Conservation (phyloP, 1,140 invertebrate genomes). For the Berghia stephanieae region DNA sequence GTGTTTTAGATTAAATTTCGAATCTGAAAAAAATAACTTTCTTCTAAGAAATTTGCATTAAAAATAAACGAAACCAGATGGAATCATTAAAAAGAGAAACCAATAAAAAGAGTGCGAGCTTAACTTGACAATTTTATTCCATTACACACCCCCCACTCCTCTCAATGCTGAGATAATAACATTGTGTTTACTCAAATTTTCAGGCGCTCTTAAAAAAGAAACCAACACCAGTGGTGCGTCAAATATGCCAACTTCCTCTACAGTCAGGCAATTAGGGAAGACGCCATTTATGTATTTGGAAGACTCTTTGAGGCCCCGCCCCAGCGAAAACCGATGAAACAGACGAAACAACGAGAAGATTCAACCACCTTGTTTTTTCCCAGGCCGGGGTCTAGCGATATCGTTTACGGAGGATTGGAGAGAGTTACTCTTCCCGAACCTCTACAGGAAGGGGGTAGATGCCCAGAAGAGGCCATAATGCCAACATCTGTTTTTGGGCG, state of each 20-base stretch:
- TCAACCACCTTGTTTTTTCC: slow-evolving; percentile 28
- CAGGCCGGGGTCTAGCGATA: slow-evolving; percentile 30
- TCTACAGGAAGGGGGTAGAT: slow-evolving; percentile 61
- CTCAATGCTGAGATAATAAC: no score
- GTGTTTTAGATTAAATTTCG: no score
- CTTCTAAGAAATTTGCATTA: no score
- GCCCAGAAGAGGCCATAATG: slow-evolving; percentile 60
- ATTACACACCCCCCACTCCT: no score
- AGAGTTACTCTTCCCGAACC: slow-evolving; percentile 60
- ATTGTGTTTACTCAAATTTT: no score
- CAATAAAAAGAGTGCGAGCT: no score
- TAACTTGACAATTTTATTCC: no score
- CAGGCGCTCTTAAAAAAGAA: slow-evolving; percentile 56
- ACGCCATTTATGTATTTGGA: slow-evolving; percentile 54
- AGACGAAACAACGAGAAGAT: slow-evolving; percentile 24
- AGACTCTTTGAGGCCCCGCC: slow-evolving; percentile 51
- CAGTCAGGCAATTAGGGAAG: slow-evolving; percentile 58
- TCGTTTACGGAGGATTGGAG: slow-evolving; percentile 59
- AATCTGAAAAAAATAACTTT: no score
- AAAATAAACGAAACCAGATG: no score
- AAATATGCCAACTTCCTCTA: slow-evolving; percentile 63
- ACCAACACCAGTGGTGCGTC: slow-evolving; percentile 52
- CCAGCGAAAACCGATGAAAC: slow-evolving; percentile 34
- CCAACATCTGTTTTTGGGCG: slow-evolving; percentile 51
- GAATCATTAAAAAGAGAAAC: no score